phyloP scores from a whole-genome alignment of 2,888 invertebrate genomes.

The Noctua janthina region DNA sequence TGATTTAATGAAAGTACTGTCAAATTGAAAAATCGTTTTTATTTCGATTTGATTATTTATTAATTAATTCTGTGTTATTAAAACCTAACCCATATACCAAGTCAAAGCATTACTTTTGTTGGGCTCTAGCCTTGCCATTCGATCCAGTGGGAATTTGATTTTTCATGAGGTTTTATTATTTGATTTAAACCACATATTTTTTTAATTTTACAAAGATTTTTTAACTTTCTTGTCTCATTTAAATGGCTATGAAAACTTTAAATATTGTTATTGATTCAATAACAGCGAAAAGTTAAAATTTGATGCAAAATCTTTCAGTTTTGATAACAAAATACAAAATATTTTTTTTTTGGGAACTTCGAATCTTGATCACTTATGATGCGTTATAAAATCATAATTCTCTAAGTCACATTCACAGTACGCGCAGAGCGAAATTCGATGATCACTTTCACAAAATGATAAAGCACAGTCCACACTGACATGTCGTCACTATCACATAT shows the following conservation, averaged over 20 bases:
- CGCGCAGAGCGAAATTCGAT: conserved; percentile 2
- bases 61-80: neutral
- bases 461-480: conserved; percentile 70
- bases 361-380: conserved; percentile 7
- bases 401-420: conserved; percentile 50
- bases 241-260: neutral
- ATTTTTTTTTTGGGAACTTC: neutral
- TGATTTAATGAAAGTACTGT: neutral
- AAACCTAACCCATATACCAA: neutral
- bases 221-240: neutral
- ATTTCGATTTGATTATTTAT: neutral
- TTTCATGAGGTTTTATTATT: neutral
- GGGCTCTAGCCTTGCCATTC: too few species aligned
- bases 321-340: neutral
- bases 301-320: neutral
- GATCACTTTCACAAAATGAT: conserved; percentile 49
- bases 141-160: neutral
- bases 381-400: conserved; percentile 12
- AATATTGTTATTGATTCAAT: neutral
- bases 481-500: conserved; percentile 70
- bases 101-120: neutral
- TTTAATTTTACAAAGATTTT: too few species aligned
- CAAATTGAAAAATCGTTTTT: neutral
- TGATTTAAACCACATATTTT: neutral
- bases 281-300: neutral